Base-by-base conservation (phyloP, 2,888 invertebrate genomes). In the Coelopa pilipes region DNA sequence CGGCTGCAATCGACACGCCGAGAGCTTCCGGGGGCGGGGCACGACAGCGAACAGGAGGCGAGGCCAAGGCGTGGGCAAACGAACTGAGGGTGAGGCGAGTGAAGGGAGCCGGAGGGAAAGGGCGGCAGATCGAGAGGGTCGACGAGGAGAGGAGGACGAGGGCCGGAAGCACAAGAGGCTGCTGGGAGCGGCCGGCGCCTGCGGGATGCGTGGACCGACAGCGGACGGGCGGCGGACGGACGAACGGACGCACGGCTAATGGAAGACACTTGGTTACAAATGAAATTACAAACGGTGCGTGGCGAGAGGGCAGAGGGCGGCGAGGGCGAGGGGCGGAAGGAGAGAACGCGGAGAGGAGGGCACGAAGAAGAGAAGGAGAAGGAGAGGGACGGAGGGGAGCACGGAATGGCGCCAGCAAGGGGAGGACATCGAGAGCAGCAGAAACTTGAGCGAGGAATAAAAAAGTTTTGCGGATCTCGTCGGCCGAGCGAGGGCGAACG, bases 241-340 rank as follows among this genome's bases (percentile, higher is more conserved):
- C 34, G 7, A 7, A 34, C 34, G 34, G 7, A 34, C 34, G 2
- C 2, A 34, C 34, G 34, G 34, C 34, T 67, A 59, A 66, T 47
- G 19, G 34, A 62, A 63, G 21, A 70, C 53, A 55, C 55, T 24
- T 47, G 17, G 34, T 45, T 47, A 70, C 69, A 70, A 74, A 66
- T 63, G 21, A 59, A 55, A 70, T 65, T 62, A 65, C 62, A 73
- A 68, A 70, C 60, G 59, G 60, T 60, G 60, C 70, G 19, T 67
- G 24, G 60, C 49, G 62, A n/a, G n/a, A n/a, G n/a, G n/a, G n/a
- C n/a, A n/a, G n/a, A n/a, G n/a, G n/a, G n/a, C n/a, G n/a, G n/a
- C 34, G 34, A 34, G 34, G 7, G 34, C 34, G 34, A 34, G 34
- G 34, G n/a, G n/a, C n/a, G 9, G 57, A 59, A 15, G 57, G 4